phyloP scores from a whole-genome alignment of 2,888 invertebrate genomes.

The Drosophila multiciliata region DNA sequence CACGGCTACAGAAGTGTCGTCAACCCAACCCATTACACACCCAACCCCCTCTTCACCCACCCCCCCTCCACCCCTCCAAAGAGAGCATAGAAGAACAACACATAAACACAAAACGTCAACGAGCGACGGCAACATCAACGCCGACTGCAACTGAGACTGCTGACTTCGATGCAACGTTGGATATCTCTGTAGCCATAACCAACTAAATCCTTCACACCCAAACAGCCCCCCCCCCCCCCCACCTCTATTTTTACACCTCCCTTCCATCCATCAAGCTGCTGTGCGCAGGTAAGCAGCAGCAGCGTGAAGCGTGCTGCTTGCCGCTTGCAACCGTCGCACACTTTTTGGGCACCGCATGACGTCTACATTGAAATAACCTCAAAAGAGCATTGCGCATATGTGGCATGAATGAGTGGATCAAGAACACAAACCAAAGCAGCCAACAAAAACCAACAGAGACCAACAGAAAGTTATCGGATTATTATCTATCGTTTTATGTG shows the following conservation, averaged over 20 bases:
- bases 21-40: not conserved
- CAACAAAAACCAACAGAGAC: not conserved
- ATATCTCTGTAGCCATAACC: constrained; percentile 43
- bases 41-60: not conserved
- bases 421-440: not conserved
- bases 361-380: constrained; percentile 21
- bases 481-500: not conserved
- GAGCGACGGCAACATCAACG: constrained; percentile 50
- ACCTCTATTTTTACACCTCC: not conserved
- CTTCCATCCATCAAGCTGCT: not conserved
- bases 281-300: constrained; percentile 3
- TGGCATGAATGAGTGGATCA: constrained; percentile 1
- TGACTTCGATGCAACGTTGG: constrained; percentile 51
- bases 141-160: constrained; percentile 36
- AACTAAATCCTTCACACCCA: constrained; percentile 5
- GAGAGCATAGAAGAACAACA: constrained; percentile 28
- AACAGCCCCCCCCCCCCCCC: not conserved
- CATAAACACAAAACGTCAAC: constrained; percentile 59
- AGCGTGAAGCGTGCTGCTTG: not conserved
- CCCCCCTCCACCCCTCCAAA: constrained; percentile 26
- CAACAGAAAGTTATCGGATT: not conserved
- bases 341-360: constrained; percentile 29
- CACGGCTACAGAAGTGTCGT: constrained; percentile 44
- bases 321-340: constrained; percentile 20
- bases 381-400: constrained; percentile 15